These are phyloP conservation scores for Tubiluchus corallicola DNA, from an alignment of 2,888 invertebrate species.

Conservation along the genomic window DNA sequence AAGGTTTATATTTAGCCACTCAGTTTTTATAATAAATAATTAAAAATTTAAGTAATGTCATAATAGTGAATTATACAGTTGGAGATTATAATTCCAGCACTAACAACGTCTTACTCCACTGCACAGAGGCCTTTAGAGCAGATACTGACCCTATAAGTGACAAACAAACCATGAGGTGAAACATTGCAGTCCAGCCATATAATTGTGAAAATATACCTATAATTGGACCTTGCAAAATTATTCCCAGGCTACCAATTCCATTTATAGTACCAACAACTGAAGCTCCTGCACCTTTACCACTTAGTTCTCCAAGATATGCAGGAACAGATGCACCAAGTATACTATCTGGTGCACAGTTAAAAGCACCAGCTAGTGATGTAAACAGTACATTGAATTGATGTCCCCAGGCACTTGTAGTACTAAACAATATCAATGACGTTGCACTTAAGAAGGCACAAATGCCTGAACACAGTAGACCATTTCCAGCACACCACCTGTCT, in stretches of 20 bases:
- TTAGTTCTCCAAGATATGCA: constrained; percentile 31
- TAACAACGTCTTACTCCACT: too few species aligned
- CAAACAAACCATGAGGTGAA: constrained; percentile 27
- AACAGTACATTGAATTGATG: constrained; percentile 26
- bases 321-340: constrained; percentile 31
- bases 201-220: constrained; percentile 28
- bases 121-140: too few species aligned
- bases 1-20: too few species aligned
- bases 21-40: too few species aligned
- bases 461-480: constrained; percentile 25
- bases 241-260: constrained; percentile 33
- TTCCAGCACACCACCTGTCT: constrained; percentile 27
- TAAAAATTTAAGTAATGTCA: too few species aligned
- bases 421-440: constrained; percentile 25
- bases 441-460: constrained; percentile 25
- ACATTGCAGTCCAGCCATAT: constrained; percentile 32
- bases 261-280: constrained; percentile 33
- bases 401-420: constrained; percentile 28
- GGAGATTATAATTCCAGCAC: too few species aligned
- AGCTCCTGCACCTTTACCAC: constrained; percentile 29
- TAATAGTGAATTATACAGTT: too few species aligned
- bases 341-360: constrained; percentile 32
- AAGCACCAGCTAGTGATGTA: constrained; percentile 30
- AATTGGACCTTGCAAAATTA: constrained; percentile 32
- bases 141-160: constrained; percentile 26